Percentiles rank a stretch among this genome's conserved stretches.
Evolutionary conservation across 2,888 invertebrate species (phyloP).

Genomic region (Xylophagus ater): DNA sequence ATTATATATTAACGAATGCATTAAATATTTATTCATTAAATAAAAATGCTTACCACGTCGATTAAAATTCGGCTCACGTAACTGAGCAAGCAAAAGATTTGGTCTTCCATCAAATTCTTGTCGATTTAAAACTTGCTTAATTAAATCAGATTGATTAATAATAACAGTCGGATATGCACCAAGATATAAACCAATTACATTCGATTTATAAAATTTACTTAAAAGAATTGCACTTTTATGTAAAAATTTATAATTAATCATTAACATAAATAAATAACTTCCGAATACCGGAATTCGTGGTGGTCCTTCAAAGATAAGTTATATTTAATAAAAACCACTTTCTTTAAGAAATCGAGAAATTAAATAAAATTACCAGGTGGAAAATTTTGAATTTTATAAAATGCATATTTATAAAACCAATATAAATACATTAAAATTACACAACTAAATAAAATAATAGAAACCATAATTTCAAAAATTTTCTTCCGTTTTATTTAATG

Average conservation of each 20-base stretch:
- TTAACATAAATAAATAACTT: conserved; percentile 47
- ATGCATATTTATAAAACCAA: not conserved
- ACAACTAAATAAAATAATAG: not conserved
- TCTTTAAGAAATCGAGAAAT: not conserved
- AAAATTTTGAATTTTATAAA: conserved; percentile 2
- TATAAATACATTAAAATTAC: not conserved
- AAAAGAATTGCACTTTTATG: conserved; percentile 42
- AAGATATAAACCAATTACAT: conserved; percentile 47
- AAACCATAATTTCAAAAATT: no score
- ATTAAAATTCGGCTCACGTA: conserved; percentile 40
- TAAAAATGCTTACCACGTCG: conserved; percentile 26
- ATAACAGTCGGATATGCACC: conserved; percentile 43
- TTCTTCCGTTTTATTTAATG: no score
- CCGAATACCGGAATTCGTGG: conserved; percentile 52
- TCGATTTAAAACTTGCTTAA: conserved; percentile 47
- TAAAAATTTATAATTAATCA: conserved; percentile 43
- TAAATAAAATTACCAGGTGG: conserved; percentile 6
- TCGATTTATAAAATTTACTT: conserved; percentile 47
- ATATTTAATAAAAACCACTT: conserved; percentile 2
- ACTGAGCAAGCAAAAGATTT: conserved; percentile 39
- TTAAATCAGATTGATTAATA: conserved; percentile 43
- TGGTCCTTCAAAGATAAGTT: conserved; percentile 41
- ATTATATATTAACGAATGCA: not conserved
- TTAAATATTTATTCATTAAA: not conserved
- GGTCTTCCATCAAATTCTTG: conserved; percentile 52